Conservation (phyloP, 1,140 invertebrate species). For the Theocolax elegans region DNA sequence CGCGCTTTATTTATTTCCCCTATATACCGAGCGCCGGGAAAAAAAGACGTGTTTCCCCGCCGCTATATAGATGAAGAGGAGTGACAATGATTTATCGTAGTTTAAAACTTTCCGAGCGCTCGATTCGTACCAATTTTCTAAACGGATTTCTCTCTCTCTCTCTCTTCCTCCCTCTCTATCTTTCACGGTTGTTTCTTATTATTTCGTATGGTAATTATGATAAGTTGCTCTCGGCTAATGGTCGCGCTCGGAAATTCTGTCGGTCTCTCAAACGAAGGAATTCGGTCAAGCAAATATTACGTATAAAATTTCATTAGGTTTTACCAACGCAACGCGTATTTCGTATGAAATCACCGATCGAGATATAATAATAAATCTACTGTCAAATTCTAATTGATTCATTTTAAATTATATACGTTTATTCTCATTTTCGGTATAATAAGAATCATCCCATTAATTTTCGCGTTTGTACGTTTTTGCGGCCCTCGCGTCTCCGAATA, state of each 20-base stretch:
- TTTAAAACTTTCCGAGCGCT: conserved; percentile 34
- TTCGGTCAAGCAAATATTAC: too few relatives aligned
- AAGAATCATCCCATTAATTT: too few relatives aligned
- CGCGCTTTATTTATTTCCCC: conserved; percentile 9
- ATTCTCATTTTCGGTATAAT: too few relatives aligned
- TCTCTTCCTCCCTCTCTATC: background rate
- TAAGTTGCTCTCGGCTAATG: conserved; percentile 33
- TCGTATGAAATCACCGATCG: too few relatives aligned
- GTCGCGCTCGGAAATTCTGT: background rate
- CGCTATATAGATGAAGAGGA: background rate
- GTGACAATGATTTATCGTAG: conserved; percentile 37
- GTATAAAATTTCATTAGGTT: too few relatives aligned
- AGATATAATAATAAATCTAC: too few relatives aligned
- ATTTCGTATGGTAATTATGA: conserved; percentile 39
- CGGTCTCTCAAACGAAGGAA: background rate
- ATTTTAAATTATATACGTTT: too few relatives aligned
- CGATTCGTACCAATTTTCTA: conserved; percentile 36
- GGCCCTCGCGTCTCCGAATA: too few relatives aligned
- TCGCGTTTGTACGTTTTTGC: too few relatives aligned
- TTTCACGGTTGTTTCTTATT: conserved; percentile 32
- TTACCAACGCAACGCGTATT: too few relatives aligned
- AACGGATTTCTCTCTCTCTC: conserved; percentile 19
- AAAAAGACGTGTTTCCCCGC: conserved; percentile 9
- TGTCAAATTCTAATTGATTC: too few relatives aligned
- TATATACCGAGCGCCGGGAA: background rate